Percentiles rank a stretch among this genome's conserved stretches.
These are phyloP conservation scores for Ailuropoda melanoleuca DNA, from an alignment of 2,113 vertebrate species.

Conservation along the genomic window DNA sequence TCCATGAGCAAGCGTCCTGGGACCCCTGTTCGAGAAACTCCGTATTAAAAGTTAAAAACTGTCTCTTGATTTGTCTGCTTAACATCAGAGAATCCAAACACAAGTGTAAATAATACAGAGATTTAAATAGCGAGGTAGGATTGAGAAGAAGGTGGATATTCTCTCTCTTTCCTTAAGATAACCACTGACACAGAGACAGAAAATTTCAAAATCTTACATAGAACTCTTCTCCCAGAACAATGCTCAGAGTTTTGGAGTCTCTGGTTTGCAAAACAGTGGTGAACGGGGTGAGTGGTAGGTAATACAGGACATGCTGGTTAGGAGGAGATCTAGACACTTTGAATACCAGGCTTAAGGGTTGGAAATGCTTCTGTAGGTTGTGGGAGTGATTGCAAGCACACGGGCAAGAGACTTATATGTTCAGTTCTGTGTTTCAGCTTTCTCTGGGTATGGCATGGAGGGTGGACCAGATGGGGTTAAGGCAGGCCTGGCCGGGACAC, in stretches of 20 bases:
- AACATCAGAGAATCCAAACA: neutral
- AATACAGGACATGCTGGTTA: neutral
- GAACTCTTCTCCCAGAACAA: neutral
- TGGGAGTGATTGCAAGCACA: neutral
- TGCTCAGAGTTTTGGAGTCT: neutral
- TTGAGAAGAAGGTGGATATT: neutral
- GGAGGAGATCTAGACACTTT: neutral
- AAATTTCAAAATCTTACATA: neutral
- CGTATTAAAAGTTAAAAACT: neutral
- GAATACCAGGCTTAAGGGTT: neutral
- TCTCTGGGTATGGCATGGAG: neutral
- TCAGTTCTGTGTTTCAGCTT: neutral
- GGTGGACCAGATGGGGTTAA: fast-evolving
- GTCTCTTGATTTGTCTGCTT: neutral
- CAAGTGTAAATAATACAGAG: neutral
- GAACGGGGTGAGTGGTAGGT: neutral
- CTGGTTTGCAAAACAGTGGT: neutral
- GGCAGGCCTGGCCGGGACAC: neutral
- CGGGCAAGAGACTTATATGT: neutral
- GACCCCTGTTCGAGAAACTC: neutral
- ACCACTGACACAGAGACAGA: neutral
- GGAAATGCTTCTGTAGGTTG: too few species aligned
- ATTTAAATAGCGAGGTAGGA: neutral
- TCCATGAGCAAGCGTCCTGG: neutral
- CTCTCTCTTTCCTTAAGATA: neutral